Base-by-base conservation (phyloP, 2,888 invertebrate genomes). In the Cancer borealis region DNA sequence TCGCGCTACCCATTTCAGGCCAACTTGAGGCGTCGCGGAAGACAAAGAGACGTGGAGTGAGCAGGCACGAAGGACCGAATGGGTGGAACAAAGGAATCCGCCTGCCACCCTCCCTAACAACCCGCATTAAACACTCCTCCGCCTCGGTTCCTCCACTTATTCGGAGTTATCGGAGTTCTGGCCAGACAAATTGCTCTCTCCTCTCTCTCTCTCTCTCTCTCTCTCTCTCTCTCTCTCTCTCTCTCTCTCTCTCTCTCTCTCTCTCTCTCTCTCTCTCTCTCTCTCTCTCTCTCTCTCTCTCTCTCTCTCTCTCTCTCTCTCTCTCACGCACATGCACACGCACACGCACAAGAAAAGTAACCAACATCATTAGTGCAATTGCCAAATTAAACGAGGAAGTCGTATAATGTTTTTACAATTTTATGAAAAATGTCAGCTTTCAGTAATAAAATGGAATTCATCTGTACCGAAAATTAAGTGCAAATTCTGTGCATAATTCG, bases 91-190 rank as follows among this genome's bases (percentile, higher is more conserved):
- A 30, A 84, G 39, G 84, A 30, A 14, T 39, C 84, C 84, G 39
- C 30, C 30, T 39, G 84, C 39, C 84, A 84, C 84, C 84, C 84
- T 30, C 39, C 39, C 84, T 14, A 84, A 39, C 30, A 39, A 84
- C 84, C 39, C 39, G 39, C 84, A 84, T 84, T 39, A 84, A 84
- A 21, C 84, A 84, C 84, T 84, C 84, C 84, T 84, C 84, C 84
- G 84, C 39, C 39, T 84, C 84, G 84, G 39, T n/a, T 84, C 84
- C 39, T 84, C 84, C 84, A 39, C 84, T 39, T 39, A 39, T 30
- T n/a, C 84, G 30, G 84, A 84, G 84, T 39, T 84, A 84, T 84
- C 84, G 84, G 39, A 30, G 39, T n/a, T 39, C 14, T n/a, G 84
- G 39, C 30, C 39, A 84, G 17, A 84, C 39, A 84, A 17, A 39